phyloP scores from a whole-genome alignment of 2,888 invertebrate genomes.

The Trachelus stipa region DNA sequence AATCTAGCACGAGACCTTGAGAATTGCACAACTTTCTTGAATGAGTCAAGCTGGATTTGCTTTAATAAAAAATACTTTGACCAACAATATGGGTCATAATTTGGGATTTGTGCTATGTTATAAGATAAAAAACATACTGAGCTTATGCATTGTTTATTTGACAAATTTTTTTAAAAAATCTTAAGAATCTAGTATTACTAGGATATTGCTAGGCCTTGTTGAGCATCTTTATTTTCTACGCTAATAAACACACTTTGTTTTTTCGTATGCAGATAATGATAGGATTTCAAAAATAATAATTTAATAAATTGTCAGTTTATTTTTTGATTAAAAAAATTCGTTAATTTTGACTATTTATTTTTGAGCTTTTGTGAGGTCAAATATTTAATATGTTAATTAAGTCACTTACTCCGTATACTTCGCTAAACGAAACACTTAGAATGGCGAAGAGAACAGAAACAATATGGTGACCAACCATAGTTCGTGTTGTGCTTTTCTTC shows the following conservation, averaged over 20 bases:
- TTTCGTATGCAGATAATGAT: background rate
- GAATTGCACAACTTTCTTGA: background rate
- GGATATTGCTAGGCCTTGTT: background rate
- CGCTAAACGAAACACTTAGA: background rate
- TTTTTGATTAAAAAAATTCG: background rate
- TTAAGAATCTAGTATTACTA: background rate
- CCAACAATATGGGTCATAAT: background rate
- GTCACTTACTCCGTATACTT: background rate
- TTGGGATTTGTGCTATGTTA: background rate
- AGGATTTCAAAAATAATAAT: background rate
- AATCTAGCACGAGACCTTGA: slow-evolving; percentile 8
- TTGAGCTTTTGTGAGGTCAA: background rate
- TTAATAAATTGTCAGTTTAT: background rate
- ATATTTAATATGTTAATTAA: background rate
- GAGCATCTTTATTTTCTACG: background rate
- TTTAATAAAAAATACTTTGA: background rate
- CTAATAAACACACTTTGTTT: background rate
- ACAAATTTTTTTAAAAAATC: background rate
- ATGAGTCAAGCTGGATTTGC: background rate
- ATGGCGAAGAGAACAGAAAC: background rate
- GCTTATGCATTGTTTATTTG: background rate
- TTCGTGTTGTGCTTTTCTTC: background rate
- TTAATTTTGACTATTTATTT: background rate
- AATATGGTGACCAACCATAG: background rate
- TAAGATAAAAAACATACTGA: background rate